Percentiles rank a stretch among this genome's conserved stretches.
Evolutionary conservation across 2,888 invertebrate species (phyloP).

Genomic region (Eristalinus aeneus): DNA sequence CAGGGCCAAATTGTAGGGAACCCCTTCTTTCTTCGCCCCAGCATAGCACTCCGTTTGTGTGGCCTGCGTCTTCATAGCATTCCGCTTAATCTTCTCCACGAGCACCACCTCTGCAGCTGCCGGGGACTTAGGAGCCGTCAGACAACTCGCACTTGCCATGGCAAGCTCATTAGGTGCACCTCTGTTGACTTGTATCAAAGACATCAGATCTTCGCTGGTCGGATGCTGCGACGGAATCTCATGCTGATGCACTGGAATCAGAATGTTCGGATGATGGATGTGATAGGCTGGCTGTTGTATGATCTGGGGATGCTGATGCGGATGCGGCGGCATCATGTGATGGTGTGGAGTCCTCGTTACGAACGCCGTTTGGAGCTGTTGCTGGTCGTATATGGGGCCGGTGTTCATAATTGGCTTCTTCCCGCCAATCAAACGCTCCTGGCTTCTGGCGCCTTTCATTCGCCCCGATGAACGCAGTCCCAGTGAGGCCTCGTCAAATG

Average conservation of each 20-base stretch:
- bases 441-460: slow-evolving; percentile 82
- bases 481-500: slow-evolving; percentile 87
- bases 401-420: slow-evolving; percentile 82
- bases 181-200: slow-evolving; percentile 59
- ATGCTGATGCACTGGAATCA: slow-evolving; percentile 74
- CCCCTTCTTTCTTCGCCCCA: slow-evolving; percentile 88
- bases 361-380: slow-evolving; percentile 72
- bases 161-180: slow-evolving; percentile 17
- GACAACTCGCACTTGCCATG: slow-evolving; percentile 29
- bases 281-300: slow-evolving; percentile 71
- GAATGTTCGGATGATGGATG: slow-evolving; percentile 64
- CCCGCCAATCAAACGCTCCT: slow-evolving; percentile 89
- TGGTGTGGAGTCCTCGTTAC: slow-evolving; percentile 68
- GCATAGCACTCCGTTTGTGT: slow-evolving; percentile 89
- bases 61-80: slow-evolving; percentile 94
- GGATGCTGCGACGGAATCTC: slow-evolving; percentile 73
- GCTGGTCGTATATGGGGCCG: slow-evolving; percentile 75
- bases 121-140: slow-evolving; percentile 73
- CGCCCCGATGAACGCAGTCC: slow-evolving; percentile 80
- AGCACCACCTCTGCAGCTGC: slow-evolving; percentile 79
- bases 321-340: slow-evolving; percentile 73
- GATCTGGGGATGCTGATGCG: slow-evolving; percentile 70
- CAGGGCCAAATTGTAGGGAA: slow-evolving; percentile 85
- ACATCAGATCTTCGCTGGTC: slow-evolving; percentile 49
- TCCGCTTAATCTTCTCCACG: slow-evolving; percentile 90